Evolutionary conservation across 2,888 invertebrate species (phyloP), one percentile per base, ranked within the genome.

Genomic region (Agrotis puta): DNA sequence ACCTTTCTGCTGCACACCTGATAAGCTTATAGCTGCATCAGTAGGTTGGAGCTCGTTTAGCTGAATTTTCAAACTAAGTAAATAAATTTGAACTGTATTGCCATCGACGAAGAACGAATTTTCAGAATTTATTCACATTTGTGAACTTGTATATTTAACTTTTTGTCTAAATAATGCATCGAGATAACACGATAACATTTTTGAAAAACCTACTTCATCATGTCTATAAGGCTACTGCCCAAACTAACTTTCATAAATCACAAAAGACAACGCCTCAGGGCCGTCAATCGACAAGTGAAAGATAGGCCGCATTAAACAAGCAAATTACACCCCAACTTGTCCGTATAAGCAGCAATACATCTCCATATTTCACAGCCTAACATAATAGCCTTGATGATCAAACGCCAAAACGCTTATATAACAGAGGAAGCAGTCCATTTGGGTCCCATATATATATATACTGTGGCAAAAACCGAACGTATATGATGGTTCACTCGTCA

Each of bases 381-480:
- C 73, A 80, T 75, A 80, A 82, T 72, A 51, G 61, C 61, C 51
- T 58, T 74, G 78, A 77, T 84, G 77, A 81, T 80, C 80, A 77
- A 82, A 79, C 75, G 75, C 83, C 74, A 82, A 75, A 84, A 71
- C 65, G 68, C 64, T 85, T 81, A 83, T 72, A 73, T 73, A 85
- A 81, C 80, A 81, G 74, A 79, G 85, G 88, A 88, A 88, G 74
- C 73, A 85, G 87, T 80, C 83, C 87, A 88, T 88, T 87, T 88
- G 75, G 69, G 77, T 73, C 64, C 64, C 64, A 68, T 72, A 81
- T 70, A 79, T 70, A 79, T 73, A 77, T 71, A 81, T 53, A 75
- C 64, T 81, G 81, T 76, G 83, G 84, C 83, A 85, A 82, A 80
- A 87, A 85, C 77, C 65, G 63, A 81, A 83, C 80, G 71, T 77